These are phyloP conservation scores for Netelia virgata DNA, from an alignment of 2,888 invertebrate species.

Conservation along the genomic window DNA sequence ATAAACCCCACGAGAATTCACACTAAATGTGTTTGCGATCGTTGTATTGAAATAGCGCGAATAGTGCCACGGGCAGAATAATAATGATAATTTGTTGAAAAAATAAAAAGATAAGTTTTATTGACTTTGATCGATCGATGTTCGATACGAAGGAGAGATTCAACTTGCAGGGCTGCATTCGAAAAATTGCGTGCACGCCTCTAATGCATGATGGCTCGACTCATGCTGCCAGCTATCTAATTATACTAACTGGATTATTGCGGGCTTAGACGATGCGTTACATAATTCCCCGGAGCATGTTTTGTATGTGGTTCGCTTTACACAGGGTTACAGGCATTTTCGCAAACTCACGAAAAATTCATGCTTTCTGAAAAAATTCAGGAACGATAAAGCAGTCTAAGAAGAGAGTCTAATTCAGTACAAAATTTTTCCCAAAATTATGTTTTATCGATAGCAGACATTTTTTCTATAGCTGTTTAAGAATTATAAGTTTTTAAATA, in stretches of 20 bases:
- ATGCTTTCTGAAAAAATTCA: too few species aligned
- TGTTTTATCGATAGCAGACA: too few species aligned
- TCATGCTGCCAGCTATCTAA: slow-evolving; percentile 62
- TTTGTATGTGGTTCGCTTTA: neutral
- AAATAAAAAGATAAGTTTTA: slow-evolving; percentile 1
- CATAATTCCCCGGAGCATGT: slow-evolving; percentile 20
- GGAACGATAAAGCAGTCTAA: too few species aligned
- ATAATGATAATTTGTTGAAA: slow-evolving; percentile 8
- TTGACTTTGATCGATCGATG: neutral
- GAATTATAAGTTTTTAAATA: too few species aligned
- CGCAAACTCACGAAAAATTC: neutral
- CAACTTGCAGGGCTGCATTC: slow-evolving; percentile 58
- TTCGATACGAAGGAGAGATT: neutral
- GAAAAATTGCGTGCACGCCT: slow-evolving; percentile 33
- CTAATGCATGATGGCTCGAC: slow-evolving; percentile 38
- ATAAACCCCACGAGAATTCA: slow-evolving; percentile 34
- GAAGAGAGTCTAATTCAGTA: too few species aligned
- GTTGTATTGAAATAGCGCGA: slow-evolving; percentile 16
- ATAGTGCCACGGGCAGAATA: neutral
- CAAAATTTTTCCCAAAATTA: too few species aligned
- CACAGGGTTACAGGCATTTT: slow-evolving; percentile 10
- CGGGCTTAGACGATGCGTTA: slow-evolving; percentile 53
- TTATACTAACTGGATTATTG: slow-evolving; percentile 72
- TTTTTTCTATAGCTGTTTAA: too few species aligned
- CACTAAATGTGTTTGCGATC: slow-evolving; percentile 33